A percentile compares a stretch with the other conserved stretches of the same genome.
These are phyloP conservation scores for Etheostoma spectabile DNA, from an alignment of 2,113 vertebrate genomes.

Conservation along the genomic window DNA sequence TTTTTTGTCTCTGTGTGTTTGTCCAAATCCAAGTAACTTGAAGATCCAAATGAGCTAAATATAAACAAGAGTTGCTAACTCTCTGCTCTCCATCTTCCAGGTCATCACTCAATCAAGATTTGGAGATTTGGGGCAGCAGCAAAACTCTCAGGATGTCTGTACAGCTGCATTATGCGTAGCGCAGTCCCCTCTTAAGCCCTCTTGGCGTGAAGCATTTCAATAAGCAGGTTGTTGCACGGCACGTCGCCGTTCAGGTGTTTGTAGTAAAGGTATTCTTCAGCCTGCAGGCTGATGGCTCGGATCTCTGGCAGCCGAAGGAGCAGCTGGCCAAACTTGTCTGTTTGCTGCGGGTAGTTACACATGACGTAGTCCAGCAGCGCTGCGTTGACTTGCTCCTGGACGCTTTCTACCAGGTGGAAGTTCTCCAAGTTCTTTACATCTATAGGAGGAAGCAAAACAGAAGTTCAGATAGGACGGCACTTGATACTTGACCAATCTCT, in stretches of 20 bases:
- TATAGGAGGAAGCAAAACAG: constrained; percentile 61
- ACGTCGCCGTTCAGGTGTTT: constrained; percentile 99
- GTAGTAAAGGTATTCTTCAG: constrained; percentile 98
- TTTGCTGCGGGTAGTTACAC: constrained; percentile 98
- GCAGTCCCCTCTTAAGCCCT: constrained; percentile 86
- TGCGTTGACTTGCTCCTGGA: constrained; percentile 97
- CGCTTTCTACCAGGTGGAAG: constrained; percentile 96
- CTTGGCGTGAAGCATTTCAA: constrained; percentile 99
- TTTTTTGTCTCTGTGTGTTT: constrained; percentile 8
- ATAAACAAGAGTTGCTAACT: not conserved
- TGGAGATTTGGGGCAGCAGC: constrained; percentile 46
- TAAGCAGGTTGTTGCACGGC: constrained; percentile 99
- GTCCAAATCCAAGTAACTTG: constrained; percentile 9
- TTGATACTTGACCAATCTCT: not conserved
- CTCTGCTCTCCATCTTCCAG: constrained; percentile 3
- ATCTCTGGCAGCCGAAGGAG: constrained; percentile 96
- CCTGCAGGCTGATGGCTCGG: constrained; percentile 97
- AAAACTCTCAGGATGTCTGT: constrained; percentile 24
- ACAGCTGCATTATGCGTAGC: constrained; percentile 28
- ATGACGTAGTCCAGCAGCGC: constrained; percentile 97
- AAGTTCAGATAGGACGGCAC: not conserved
- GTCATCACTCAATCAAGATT: constrained; percentile 20
- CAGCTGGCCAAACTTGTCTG: constrained; percentile 97
- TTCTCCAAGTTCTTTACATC: constrained; percentile 99
- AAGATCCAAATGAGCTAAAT: constrained; percentile 1